Base-by-base conservation (phyloP, 1,140 invertebrate species). In the Leptestheria dahalacensis region DNA sequence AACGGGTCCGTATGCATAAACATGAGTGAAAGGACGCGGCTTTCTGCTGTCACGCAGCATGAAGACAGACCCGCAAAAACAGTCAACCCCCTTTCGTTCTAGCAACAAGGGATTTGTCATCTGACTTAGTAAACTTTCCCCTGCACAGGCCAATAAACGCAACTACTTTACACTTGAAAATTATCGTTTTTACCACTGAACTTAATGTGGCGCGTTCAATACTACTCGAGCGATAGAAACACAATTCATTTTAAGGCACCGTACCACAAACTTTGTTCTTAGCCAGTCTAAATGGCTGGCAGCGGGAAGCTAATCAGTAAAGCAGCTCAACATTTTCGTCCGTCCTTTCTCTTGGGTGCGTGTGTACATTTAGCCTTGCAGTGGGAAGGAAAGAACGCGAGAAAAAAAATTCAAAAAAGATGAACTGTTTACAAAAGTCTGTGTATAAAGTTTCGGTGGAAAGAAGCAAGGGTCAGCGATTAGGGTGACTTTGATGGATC, bases 401-500 rank as follows among this genome's bases (percentile, higher is more conserved):
- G n/a, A 41, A 41, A 41, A 41, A 41, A 41, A 41, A 15, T 41
- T 41, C 33, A 41, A 6, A 41, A 41, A 41, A 41, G 33, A 41
- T 41, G 33, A 41, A 41, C 33, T 41, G 33, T 41, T 41, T 41
- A 41, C 33, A 41, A 41, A 41, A 15, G 33, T 41, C 33, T 41
- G 15, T 6, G 33, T 41, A 41, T 41, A 41, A 41, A 41, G 33
- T 41, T 41, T 41, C 6, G 33, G 15, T 41, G 33, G 28, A 55
- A 29, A 29, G 28, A 55, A 55, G 53, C 26, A 55, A 55, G 10
- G 53, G 26, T 33, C 53, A 55, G 53, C 53, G 53, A 55, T 55
- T 55, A 55, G 53, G 26, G 21, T 55, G 53, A 55, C 53, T 55
- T 55, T 55, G 53, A 55, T 55, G 53, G 53, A 55, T 55, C 53